A percentile compares a stretch with the other conserved stretches of the same genome.
Conservation (phyloP, 2,888 invertebrate species). For the Andrena chrysosceles region DNA sequence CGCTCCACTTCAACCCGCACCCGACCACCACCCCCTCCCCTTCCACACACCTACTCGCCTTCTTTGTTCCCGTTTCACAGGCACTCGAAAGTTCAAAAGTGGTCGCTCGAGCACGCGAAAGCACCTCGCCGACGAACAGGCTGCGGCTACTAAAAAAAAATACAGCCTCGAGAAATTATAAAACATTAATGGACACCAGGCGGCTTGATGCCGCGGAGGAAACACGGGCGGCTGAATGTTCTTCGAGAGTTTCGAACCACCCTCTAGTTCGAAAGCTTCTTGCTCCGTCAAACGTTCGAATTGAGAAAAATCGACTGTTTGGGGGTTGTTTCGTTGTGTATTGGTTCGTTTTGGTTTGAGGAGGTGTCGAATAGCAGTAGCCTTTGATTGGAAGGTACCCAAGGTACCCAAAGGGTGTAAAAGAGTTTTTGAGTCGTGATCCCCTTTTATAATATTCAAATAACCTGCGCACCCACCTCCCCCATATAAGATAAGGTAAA, state of each 20-base stretch:
- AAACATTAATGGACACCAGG: conserved; percentile 9
- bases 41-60: background rate
- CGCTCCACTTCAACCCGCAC: conserved; percentile 20
- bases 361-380: too few species aligned
- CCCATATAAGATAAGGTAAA: too few species aligned
- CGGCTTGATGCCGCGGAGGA: background rate
- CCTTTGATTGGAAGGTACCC: too few species aligned
- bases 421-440: too few species aligned
- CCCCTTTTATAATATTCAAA: too few species aligned
- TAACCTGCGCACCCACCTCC: too few species aligned
- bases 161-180: conserved; percentile 23
- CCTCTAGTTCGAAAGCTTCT: background rate
- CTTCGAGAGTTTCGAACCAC: background rate
- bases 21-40: background rate
- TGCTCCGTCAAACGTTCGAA: background rate
- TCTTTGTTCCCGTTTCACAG: conserved; percentile 57
- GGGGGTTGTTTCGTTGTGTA: too few species aligned
- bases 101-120: conserved; percentile 41
- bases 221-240: background rate
- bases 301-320: too few species aligned
- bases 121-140: conserved; percentile 41
- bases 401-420: too few species aligned
- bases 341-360: too few species aligned
- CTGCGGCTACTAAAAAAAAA: background rate
- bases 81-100: conserved; percentile 57